Evolutionary conservation across 2,888 invertebrate genomes (phyloP).

Genomic region (Petrophora chlorosata): DNA sequence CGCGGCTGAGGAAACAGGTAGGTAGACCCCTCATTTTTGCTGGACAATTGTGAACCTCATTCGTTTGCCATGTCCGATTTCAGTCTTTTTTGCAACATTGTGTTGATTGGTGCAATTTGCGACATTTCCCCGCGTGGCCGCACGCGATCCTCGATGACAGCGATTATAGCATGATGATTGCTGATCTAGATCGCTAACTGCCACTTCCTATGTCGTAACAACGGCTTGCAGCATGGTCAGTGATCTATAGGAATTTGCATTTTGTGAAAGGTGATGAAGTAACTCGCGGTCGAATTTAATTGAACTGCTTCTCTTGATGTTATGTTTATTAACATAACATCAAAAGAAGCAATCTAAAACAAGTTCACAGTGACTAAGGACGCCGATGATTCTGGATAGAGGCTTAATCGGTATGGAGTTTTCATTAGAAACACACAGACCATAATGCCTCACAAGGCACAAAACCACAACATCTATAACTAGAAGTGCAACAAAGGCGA

Average conservation of each 20-base stretch:
- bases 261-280: constrained; percentile 18
- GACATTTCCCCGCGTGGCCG: constrained; percentile 16
- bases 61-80: neutral
- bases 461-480: neutral
- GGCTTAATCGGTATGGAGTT: too few species aligned
- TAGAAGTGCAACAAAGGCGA: constrained; percentile 11
- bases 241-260: constrained; percentile 27
- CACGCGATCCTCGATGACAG: constrained; percentile 19
- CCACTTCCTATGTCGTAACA: constrained; percentile 27
- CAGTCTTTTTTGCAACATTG: neutral
- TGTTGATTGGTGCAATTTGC: neutral
- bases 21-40: neutral
- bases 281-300: constrained; percentile 7
- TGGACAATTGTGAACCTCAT: neutral
- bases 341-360: too few species aligned
- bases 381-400: too few species aligned
- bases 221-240: constrained; percentile 25
- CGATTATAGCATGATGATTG: constrained; percentile 18
- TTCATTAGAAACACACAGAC: neutral
- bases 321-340: neutral
- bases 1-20: neutral
- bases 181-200: constrained; percentile 27
- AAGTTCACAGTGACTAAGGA: too few species aligned
- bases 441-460: neutral
- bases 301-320: neutral